Conservation (phyloP, 2,113 vertebrate genomes). For the Candoia aspera region DNA sequence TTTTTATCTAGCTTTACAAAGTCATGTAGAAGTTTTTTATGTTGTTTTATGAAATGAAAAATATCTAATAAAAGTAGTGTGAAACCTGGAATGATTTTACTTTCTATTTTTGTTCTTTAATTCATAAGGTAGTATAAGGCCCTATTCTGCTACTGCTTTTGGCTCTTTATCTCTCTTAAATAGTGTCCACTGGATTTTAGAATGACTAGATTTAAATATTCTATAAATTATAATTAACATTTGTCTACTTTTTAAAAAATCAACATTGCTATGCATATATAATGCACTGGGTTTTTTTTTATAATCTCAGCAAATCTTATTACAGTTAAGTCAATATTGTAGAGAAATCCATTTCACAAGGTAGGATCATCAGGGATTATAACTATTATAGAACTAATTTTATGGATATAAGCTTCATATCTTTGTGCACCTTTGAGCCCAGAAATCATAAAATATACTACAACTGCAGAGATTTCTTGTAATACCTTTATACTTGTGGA, state of each 20-base stretch:
- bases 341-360: constrained; percentile 41
- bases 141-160: constrained; percentile 49
- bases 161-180: constrained; percentile 42
- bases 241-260: background rate
- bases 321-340: constrained; percentile 52
- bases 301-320: constrained; percentile 49
- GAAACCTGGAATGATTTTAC: constrained; percentile 41
- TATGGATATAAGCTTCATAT: constrained; percentile 53
- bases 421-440: constrained; percentile 48
- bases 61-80: constrained; percentile 18
- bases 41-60: constrained; percentile 16
- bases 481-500: constrained; percentile 19
- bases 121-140: constrained; percentile 41
- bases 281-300: constrained; percentile 49
- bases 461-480: background rate
- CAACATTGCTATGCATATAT: constrained; percentile 38
- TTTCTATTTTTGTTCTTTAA: constrained; percentile 23
- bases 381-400: constrained; percentile 42
- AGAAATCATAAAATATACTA: constrained; percentile 43
- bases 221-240: constrained; percentile 1
- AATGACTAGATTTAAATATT: background rate
- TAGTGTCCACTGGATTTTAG: constrained; percentile 1
- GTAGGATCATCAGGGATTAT: constrained; percentile 19
- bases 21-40: constrained; percentile 37
- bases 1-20: constrained; percentile 16